These are phyloP conservation scores for Pycnomerus fuliginosus DNA, from an alignment of 2,888 invertebrate genomes.

Conservation along the genomic window DNA sequence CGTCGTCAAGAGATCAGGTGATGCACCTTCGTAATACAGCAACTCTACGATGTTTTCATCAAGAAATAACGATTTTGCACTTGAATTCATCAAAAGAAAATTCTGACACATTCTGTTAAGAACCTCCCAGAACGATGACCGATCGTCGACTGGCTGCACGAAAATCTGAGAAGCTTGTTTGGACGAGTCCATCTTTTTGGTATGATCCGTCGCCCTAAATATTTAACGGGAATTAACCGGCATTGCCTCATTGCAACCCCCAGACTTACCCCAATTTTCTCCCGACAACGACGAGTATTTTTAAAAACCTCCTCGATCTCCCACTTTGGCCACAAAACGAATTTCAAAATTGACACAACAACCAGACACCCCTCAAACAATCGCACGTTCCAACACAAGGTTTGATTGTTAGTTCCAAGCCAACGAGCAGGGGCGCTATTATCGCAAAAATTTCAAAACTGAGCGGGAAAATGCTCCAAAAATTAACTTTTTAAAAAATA, in stretches of 20 bases:
- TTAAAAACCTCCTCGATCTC: not conserved
- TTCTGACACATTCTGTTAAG: conserved; percentile 54
- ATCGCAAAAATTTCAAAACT: too few species aligned
- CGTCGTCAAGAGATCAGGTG: conserved; percentile 38
- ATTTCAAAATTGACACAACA: conserved; percentile 8
- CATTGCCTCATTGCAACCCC: too few species aligned
- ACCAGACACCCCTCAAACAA: conserved; percentile 6
- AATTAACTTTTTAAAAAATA: too few species aligned
- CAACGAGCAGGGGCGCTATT: not conserved
- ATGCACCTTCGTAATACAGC: conserved; percentile 40
- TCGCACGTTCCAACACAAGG: not conserved
- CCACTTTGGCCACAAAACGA: not conserved
- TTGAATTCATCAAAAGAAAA: conserved; percentile 51
- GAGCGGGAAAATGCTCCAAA: too few species aligned
- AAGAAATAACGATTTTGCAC: conserved; percentile 46
- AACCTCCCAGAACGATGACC: conserved; percentile 51
- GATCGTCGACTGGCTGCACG: conserved; percentile 53
- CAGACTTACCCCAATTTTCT: too few species aligned
- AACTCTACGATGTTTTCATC: conserved; percentile 40
- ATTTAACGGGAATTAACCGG: too few species aligned
- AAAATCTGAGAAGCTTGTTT: conserved; percentile 54
- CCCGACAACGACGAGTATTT: not conserved
- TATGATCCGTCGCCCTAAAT: too few species aligned
- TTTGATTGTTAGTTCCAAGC: not conserved
- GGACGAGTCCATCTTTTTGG: conserved; percentile 48